Base-by-base conservation (phyloP, 2,113 vertebrate genomes). In the Oriolus oriolus region DNA sequence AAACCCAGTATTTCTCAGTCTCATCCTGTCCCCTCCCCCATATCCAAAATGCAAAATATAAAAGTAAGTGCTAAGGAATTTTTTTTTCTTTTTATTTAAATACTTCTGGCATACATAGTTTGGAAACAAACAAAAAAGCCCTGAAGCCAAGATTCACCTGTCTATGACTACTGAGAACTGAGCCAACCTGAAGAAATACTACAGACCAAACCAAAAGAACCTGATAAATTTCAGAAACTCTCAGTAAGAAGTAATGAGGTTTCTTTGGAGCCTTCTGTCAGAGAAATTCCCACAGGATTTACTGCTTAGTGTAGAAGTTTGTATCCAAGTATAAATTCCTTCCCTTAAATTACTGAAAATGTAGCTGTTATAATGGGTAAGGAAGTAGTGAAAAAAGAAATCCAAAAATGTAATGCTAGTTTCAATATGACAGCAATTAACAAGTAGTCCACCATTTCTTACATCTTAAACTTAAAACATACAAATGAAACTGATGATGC, bases 11-110 rank as follows among this genome's bases (percentile, higher is more conserved):
- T 10, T 53, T 47, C 54, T 59, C 22, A n/a, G 17, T 31, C 13
- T 54, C 11, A 27, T 37, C 7, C 7, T 8, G 0, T 33, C 27
- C 42, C 66, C 30, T 6, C 12, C 9, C 26, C 7, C 1, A 0
- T 1, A 80, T 19, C 28, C 13, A 84, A 81, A 83, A 53, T 14
- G 23, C 13, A 84, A 81, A 83, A 53, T 14, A 26, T 37, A 23
- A 53, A n/a, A 81, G 7, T 28, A 28, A 77, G 10, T 3, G 8
- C 11, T 24, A 65, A 31, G 26, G 19, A 74, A 74, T 28, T 57
- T 50, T 41, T n/a, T n/a, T 28, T 42, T n/a, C n/a, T n/a, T n/a
- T n/a, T n/a, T n/a, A n/a, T n/a, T 42, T 3, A 73, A 79, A 56
- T 42, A 27, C 4, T 74, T 66, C 5, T 17, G 27, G 16, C 17